Evolutionary conservation across 2,113 vertebrate species (phyloP).

Genomic region (Synchiropus splendidus): DNA sequence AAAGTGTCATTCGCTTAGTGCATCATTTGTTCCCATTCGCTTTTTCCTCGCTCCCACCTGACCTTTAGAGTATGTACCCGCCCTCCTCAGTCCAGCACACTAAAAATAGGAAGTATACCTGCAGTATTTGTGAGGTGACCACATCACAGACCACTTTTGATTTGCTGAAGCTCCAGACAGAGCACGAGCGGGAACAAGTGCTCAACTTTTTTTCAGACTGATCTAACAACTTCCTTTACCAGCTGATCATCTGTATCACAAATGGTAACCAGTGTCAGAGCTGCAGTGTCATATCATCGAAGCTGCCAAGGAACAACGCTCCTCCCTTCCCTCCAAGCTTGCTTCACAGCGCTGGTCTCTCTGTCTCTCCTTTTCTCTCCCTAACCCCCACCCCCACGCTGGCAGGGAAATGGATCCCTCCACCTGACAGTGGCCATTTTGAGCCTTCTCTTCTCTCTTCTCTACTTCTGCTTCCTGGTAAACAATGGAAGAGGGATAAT

Average conservation of each 20-base stretch:
- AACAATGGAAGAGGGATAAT: constrained; percentile 75
- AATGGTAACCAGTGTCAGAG: constrained; percentile 28
- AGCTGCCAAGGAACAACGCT: constrained; percentile 43
- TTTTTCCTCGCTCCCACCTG: constrained; percentile 58
- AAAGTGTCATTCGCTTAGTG: constrained; percentile 90
- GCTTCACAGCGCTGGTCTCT: constrained; percentile 69
- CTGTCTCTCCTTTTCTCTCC: constrained; percentile 38
- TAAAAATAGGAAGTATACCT: constrained; percentile 56
- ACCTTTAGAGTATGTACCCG: constrained; percentile 65
- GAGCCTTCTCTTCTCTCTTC: constrained; percentile 57
- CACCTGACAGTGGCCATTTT: constrained; percentile 70
- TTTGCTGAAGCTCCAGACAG: not conserved
- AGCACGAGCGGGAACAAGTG: constrained; percentile 6
- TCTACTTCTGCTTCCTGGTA: constrained; percentile 60
- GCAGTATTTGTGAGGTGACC: constrained; percentile 22
- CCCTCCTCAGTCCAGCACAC: constrained; percentile 25
- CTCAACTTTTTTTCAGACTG: constrained; percentile 9
- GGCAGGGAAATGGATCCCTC: constrained; percentile 66
- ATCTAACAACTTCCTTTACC: constrained; percentile 1
- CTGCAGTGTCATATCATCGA: constrained; percentile 52
- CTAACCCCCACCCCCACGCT: constrained; percentile 56
- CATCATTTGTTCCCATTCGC: constrained; percentile 81
- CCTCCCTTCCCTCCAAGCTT: constrained; percentile 49
- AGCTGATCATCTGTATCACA: constrained; percentile 21
- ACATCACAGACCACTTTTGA: not conserved